Evolutionary conservation across 2,113 vertebrate species (phyloP), one percentile per base, ranked within the genome.

Genomic region (Capreolus pygargus): DNA sequence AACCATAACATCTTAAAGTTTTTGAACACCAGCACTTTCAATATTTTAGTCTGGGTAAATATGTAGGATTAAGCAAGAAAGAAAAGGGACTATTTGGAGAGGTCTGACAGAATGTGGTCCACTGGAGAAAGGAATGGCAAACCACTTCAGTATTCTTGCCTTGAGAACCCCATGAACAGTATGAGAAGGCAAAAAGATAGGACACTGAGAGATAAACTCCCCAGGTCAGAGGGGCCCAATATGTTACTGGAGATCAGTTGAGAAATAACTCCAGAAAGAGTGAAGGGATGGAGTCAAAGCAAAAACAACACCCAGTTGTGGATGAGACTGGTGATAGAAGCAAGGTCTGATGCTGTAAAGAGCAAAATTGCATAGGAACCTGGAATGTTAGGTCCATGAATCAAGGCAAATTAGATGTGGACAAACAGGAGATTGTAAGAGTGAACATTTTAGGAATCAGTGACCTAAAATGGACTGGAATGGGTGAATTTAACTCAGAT

Each of bases 381-480:
- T 70, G 67, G 19, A 70, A 12, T 70, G 9, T 70, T 6, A 36
- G 10, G 67, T 70, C 67, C 67, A 39, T 23, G 67, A 70, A 36
- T 36, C n/a, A 70, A 23, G n/a, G 11, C 67, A 70, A 36, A 70
- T 70, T 1, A 2, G 9, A 70, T 23, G 67, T 70, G 19, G 9
- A 23, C 19, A 36, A 23, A 70, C 19, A 36, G 64, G n/a, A 39
- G 67, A 39, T 36, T 19, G 67, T 2, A 70, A 39, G n/a, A 6
- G 9, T 70, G n/a, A 70, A 23, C 19, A 70, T 70, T 70, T 19
- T 36, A 23, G n/a, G 3, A 70, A 70, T 70, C 19, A 70, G 67
- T 0, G 0, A 70, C 12, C n/a, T 70, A 70, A 70, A 70, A 36
- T 39, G 19, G n/a, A 23, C 9, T 39, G 67, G 5, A 36, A 70